Conservation (phyloP, 2,113 vertebrate species). For the Pseudopodoces humilis region DNA sequence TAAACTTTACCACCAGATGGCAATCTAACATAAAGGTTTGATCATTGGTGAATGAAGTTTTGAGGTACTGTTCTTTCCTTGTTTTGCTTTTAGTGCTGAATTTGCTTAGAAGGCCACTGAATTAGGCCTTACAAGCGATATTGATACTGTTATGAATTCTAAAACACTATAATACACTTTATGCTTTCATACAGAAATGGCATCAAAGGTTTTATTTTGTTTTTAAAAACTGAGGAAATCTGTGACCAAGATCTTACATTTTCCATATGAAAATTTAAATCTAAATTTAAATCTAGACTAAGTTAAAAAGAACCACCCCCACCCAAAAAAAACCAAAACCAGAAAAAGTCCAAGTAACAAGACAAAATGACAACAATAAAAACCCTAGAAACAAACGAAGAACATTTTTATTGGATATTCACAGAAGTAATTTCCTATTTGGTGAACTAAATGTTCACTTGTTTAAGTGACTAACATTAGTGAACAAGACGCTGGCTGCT, state of each 20-base stretch:
- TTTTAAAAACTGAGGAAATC: neutral
- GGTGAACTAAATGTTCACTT: neutral
- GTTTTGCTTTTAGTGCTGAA: neutral
- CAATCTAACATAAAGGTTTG: slow-evolving; percentile 35
- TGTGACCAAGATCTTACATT: neutral
- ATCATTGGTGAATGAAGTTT: neutral
- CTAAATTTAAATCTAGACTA: neutral
- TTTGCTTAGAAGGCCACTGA: neutral
- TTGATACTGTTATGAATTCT: neutral
- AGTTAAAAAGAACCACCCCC: neutral
- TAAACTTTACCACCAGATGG: slow-evolving; percentile 56
- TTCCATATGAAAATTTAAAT: neutral
- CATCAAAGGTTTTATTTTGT: neutral
- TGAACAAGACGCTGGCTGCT: neutral
- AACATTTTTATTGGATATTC: neutral
- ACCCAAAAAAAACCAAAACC: neutral
- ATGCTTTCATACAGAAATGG: neutral
- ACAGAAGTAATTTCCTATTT: neutral
- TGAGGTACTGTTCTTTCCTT: neutral
- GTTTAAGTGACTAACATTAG: neutral
- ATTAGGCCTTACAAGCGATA: neutral
- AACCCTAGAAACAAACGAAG: neutral
- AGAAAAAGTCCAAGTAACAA: neutral
- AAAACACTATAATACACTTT: neutral
- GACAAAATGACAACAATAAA: neutral